Percentiles rank a stretch among this genome's conserved stretches.
phyloP scores from a whole-genome alignment of 2,888 invertebrate genomes.

The Papilio protenor region DNA sequence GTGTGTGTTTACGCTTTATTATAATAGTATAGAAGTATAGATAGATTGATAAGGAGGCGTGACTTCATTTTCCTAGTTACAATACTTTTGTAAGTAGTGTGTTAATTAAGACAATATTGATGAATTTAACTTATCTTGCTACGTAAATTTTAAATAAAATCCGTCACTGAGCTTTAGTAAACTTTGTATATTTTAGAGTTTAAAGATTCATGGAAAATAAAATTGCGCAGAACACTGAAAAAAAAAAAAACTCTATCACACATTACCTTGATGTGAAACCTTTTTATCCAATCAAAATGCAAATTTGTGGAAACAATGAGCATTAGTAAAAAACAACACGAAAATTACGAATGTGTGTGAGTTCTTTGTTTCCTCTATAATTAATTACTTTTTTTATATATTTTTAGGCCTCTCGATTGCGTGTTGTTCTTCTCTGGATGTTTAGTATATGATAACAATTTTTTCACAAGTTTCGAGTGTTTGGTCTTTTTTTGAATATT shows the following conservation, averaged over 20 bases:
- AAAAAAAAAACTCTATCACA: not conserved
- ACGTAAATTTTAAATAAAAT: too few species aligned
- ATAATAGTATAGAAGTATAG: too few species aligned
- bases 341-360: constrained; percentile 16
- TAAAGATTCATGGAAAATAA: not conserved
- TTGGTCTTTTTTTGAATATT: not conserved
- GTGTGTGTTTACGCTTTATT: too few species aligned
- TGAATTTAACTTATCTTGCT: too few species aligned
- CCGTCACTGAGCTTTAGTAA: too few species aligned
- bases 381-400: not conserved
- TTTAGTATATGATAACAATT: not conserved
- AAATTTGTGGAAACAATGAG: constrained; percentile 14
- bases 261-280: not conserved
- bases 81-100: too few species aligned
- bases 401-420: not conserved
- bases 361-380: constrained; percentile 11
- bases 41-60: too few species aligned
- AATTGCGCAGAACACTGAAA: not conserved
- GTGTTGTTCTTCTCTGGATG: not conserved
- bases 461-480: not conserved
- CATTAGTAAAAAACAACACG: not conserved
- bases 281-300: constrained; percentile 17
- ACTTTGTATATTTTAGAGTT: too few species aligned
- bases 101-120: too few species aligned
- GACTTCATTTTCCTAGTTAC: too few species aligned